Evolutionary conservation across 2,113 vertebrate genomes (phyloP).

Genomic region (Muscicapa adusta): DNA sequence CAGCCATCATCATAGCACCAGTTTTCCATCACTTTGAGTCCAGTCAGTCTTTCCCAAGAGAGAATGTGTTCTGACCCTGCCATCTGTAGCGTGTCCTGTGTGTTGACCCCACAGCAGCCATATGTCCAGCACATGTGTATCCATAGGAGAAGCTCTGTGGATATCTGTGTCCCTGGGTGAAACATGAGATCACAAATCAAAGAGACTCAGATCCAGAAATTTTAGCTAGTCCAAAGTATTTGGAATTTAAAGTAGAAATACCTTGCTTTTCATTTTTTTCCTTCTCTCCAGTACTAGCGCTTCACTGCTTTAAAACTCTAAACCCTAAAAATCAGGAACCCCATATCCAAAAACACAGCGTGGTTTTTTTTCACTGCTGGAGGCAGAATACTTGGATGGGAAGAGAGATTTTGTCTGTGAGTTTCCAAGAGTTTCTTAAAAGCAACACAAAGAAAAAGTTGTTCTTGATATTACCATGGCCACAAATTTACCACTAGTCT

Average conservation of each 20-base stretch:
- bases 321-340: neutral
- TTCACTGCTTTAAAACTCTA: neutral
- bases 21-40: neutral
- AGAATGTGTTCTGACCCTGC: neutral
- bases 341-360: neutral
- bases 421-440: neutral
- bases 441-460: neutral
- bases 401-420: neutral
- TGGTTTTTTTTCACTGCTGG: neutral
- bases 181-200: neutral
- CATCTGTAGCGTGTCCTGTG: rapidly evolving
- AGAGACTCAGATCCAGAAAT: neutral
- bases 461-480: neutral
- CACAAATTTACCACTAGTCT: neutral
- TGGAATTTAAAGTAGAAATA: neutral
- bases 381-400: neutral
- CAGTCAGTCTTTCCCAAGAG: neutral
- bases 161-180: neutral
- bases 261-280: neutral
- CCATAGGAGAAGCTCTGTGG: neutral
- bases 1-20: neutral
- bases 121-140: neutral
- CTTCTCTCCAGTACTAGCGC: neutral
- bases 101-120: neutral
- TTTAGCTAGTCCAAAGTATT: neutral